Conservation (phyloP, 2,888 invertebrate species). For the Eilema caniola region DNA sequence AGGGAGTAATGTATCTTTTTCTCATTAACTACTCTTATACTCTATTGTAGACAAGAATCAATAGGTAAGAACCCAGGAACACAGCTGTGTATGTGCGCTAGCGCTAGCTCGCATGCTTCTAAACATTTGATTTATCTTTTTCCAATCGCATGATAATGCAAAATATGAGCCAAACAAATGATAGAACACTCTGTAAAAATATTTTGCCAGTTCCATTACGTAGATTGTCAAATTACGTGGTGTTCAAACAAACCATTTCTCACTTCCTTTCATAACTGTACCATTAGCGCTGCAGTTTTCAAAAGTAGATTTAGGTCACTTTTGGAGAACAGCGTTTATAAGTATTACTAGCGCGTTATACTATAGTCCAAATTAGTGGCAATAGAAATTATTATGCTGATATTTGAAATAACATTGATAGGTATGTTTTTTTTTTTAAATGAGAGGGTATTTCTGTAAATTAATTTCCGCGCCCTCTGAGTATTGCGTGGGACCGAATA, state of each 20-base stretch:
- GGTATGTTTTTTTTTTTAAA: too few relatives aligned
- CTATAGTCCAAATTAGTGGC: not conserved
- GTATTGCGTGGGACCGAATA: too few relatives aligned
- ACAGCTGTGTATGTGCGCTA: too few relatives aligned
- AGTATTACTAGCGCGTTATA: not conserved
- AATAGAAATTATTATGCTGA: too few relatives aligned
- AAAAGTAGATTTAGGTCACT: not conserved
- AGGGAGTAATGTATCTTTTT: not conserved
- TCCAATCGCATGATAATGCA: not conserved
- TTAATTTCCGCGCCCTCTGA: too few relatives aligned
- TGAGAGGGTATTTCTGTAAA: too few relatives aligned
- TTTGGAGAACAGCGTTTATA: not conserved
- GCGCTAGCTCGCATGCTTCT: too few relatives aligned
- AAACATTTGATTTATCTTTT: too few relatives aligned
- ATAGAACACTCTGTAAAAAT: not conserved
- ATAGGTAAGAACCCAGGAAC: too few relatives aligned
- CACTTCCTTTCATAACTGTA: not conserved
- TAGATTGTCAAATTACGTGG: not conserved
- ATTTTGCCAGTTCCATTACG: not conserved
- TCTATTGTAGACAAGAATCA: too few relatives aligned
- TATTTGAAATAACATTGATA: too few relatives aligned
- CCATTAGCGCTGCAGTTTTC: constrained; percentile 3
- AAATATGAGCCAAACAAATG: not conserved
- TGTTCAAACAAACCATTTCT: not conserved
- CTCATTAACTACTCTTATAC: too few relatives aligned